Conservation (phyloP, 2,113 vertebrate species). For the Orthonyx spaldingii region DNA sequence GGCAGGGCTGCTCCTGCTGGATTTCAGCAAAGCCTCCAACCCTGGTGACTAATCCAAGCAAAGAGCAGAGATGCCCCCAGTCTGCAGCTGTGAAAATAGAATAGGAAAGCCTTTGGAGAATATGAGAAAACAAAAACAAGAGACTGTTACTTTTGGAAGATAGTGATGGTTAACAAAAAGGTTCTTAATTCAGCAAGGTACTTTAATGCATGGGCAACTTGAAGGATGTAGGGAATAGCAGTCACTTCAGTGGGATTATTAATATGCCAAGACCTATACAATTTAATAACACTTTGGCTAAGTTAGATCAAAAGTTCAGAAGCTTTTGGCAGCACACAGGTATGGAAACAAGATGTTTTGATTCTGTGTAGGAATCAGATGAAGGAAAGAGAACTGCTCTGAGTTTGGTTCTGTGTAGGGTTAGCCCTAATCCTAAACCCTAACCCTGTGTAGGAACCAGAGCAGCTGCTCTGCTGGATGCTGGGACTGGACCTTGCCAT, state of each 20-base stretch:
- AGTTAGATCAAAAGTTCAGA: background rate
- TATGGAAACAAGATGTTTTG: background rate
- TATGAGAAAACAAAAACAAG: background rate
- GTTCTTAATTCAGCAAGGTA: background rate
- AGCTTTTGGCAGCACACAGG: background rate
- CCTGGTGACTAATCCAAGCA: background rate
- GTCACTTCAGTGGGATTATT: background rate
- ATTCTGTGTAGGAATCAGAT: background rate
- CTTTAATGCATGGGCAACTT: background rate
- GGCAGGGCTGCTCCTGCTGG: background rate
- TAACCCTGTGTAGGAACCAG: background rate
- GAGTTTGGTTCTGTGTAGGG: background rate
- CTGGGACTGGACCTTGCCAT: background rate
- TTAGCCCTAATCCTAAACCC: no score
- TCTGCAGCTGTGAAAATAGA: constrained; percentile 15
- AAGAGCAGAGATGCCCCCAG: background rate
- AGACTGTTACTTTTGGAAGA: background rate
- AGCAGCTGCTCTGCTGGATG: background rate
- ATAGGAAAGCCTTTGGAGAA: background rate
- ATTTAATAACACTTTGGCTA: background rate
- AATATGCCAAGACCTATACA: background rate
- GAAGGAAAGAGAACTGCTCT: background rate
- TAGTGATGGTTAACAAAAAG: background rate
- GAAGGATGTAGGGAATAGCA: background rate
- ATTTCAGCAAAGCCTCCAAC: background rate